Percentiles rank a stretch among this genome's conserved stretches.
Conservation (phyloP, 2,888 invertebrate genomes). For the Cerceris rybyensis region DNA sequence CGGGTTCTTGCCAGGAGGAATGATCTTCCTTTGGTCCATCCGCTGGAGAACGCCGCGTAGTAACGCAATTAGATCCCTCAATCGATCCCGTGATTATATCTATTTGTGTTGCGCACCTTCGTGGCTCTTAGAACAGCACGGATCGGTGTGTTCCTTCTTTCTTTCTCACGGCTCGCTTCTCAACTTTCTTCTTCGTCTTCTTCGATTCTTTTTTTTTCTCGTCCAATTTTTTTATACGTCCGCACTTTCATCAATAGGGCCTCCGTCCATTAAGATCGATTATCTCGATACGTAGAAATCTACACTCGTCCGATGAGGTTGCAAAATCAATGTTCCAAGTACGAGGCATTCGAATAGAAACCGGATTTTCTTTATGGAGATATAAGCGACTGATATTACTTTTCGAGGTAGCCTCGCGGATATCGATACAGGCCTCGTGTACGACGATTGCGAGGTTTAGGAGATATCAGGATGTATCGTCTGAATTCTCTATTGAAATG, state of each 20-base stretch:
- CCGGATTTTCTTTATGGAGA: no score
- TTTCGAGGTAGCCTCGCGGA: not conserved
- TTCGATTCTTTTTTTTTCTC: constrained; percentile 1
- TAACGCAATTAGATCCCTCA: constrained; percentile 47
- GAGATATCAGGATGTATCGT: no score
- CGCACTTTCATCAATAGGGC: constrained; percentile 44
- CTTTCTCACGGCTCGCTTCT: not conserved
- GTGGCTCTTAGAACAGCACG: not conserved
- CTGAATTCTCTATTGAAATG: no score
- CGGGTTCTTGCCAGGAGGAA: not conserved
- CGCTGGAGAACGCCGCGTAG: not conserved
- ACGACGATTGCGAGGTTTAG: no score
- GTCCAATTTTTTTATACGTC: constrained; percentile 7
- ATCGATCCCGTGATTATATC: constrained; percentile 36
- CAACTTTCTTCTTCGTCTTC: not conserved
- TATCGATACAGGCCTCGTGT: no score
- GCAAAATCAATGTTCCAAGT: constrained; percentile 32
- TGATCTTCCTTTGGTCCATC: not conserved
- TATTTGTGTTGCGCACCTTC: constrained; percentile 19
- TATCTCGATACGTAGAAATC: constrained; percentile 57
- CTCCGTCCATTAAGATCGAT: constrained; percentile 59
- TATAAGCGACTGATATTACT: no score
- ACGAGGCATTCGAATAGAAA: no score
- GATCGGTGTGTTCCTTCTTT: not conserved
- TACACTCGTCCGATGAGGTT: constrained; percentile 43